Evolutionary conservation across 2,888 invertebrate genomes (phyloP).

Genomic region (Ornithoptera priamus): DNA sequence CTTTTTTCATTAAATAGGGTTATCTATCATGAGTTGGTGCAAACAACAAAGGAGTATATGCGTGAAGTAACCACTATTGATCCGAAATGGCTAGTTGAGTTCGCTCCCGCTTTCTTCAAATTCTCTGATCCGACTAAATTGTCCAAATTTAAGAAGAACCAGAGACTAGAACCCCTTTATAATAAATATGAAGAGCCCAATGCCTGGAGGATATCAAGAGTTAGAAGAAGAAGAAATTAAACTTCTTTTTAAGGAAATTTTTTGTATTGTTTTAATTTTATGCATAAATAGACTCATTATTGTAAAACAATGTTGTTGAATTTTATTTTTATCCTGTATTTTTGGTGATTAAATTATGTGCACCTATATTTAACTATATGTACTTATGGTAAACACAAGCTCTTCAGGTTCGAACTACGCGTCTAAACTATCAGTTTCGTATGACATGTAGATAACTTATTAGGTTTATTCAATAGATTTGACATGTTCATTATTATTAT

Average conservation of each 20-base stretch:
- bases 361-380: too few species aligned
- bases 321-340: slow-evolving; percentile 6
- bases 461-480: too few species aligned
- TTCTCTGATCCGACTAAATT: slow-evolving; percentile 99
- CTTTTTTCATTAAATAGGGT: slow-evolving; percentile 81
- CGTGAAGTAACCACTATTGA: slow-evolving; percentile 98
- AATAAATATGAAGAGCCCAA: slow-evolving; percentile 99
- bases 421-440: too few species aligned
- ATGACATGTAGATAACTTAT: too few species aligned
- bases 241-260: slow-evolving; percentile 3
- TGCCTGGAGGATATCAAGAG: slow-evolving; percentile 98
- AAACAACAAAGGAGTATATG: slow-evolving; percentile 99
- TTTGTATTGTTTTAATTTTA: slow-evolving; percentile 13
- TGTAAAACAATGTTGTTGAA: background rate
- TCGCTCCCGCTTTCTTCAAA: slow-evolving; percentile 99
- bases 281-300: background rate
- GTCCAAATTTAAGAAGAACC: slow-evolving; percentile 99
- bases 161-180: slow-evolving; percentile 97
- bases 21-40: slow-evolving; percentile 98
- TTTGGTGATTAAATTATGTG: background rate
- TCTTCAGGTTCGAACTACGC: too few species aligned
- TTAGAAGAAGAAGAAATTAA: slow-evolving; percentile 92
- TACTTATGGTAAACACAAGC: too few species aligned
- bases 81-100: slow-evolving; percentile 99
- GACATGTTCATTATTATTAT: too few species aligned